A percentile compares a stretch with the other conserved stretches of the same genome.
Evolutionary conservation across 2,797 vertebrate genomes (phyloP).

Genomic region (Phalanger gymnotis): DNA sequence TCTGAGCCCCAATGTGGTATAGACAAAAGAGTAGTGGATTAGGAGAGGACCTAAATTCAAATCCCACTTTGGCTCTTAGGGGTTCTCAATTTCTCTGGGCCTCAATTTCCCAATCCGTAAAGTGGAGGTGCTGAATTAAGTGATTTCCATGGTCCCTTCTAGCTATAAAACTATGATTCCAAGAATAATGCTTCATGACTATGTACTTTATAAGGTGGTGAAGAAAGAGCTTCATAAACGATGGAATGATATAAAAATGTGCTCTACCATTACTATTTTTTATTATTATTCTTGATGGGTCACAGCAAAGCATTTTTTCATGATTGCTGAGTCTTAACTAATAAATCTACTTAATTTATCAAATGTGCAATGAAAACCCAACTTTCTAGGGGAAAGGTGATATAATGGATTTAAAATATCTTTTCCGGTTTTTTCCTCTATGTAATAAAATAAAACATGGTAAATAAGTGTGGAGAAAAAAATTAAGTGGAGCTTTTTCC

Average conservation of each 20-base stretch:
- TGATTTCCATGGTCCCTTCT: background rate
- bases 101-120: background rate
- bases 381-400: background rate
- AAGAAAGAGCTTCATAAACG: background rate
- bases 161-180: background rate
- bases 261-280: background rate
- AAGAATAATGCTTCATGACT: background rate
- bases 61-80: background rate
- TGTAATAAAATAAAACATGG: constrained; percentile 7
- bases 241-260: background rate
- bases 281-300: constrained; percentile 10
- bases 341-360: constrained; percentile 18
- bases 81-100: background rate
- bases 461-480: constrained; percentile 26
- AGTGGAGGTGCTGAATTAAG: background rate
- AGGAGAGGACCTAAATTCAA: background rate
- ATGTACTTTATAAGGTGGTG: background rate
- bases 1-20: background rate
- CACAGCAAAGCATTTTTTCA: background rate
- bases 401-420: constrained; percentile 29
- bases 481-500: constrained; percentile 5
- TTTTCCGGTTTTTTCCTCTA: constrained; percentile 1
- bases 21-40: background rate
- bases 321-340: constrained; percentile 6
- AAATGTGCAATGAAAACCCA: constrained; percentile 14